Conservation (phyloP, 2,888 invertebrate species). For the Calephelis perditalis region DNA sequence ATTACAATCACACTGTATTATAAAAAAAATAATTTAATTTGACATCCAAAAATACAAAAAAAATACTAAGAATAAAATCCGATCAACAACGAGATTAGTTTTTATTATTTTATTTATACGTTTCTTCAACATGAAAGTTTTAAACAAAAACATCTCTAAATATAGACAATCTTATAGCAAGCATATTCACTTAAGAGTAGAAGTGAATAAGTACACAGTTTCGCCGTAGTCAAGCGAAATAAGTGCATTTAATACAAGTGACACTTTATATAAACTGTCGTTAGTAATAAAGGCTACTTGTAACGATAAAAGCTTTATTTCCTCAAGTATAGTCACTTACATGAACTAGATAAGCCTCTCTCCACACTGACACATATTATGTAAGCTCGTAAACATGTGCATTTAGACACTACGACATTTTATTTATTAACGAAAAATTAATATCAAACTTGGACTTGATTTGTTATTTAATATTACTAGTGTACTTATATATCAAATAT, state of each 20-base stretch:
- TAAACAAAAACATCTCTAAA: slow-evolving; percentile 1
- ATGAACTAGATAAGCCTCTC: slow-evolving; percentile 8
- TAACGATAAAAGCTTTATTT: slow-evolving; percentile 26
- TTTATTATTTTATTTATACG: too few relatives aligned
- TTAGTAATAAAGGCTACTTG: slow-evolving; percentile 46
- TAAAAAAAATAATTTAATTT: too few relatives aligned
- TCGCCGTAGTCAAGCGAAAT: slow-evolving; percentile 55
- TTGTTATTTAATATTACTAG: too few relatives aligned
- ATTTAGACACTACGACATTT: not conserved
- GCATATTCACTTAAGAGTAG: slow-evolving; percentile 42
- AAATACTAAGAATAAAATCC: too few relatives aligned
- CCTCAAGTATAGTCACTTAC: slow-evolving; percentile 23
- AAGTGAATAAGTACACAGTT: slow-evolving; percentile 33
- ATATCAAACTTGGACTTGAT: too few relatives aligned
- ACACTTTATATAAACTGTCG: slow-evolving; percentile 43
- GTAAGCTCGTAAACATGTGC: not conserved
- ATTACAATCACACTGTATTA: too few relatives aligned
- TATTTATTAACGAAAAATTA: too few relatives aligned
- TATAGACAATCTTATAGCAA: slow-evolving; percentile 50
- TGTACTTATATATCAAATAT: too few relatives aligned
- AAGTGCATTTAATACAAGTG: slow-evolving; percentile 51
- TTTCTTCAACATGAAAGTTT: too few relatives aligned
- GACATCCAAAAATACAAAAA: too few relatives aligned
- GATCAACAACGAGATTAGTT: too few relatives aligned
- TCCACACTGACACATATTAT: not conserved